These are phyloP conservation scores for Nycticebus coucang DNA, from an alignment of 2,113 vertebrate species.

Conservation along the genomic window DNA sequence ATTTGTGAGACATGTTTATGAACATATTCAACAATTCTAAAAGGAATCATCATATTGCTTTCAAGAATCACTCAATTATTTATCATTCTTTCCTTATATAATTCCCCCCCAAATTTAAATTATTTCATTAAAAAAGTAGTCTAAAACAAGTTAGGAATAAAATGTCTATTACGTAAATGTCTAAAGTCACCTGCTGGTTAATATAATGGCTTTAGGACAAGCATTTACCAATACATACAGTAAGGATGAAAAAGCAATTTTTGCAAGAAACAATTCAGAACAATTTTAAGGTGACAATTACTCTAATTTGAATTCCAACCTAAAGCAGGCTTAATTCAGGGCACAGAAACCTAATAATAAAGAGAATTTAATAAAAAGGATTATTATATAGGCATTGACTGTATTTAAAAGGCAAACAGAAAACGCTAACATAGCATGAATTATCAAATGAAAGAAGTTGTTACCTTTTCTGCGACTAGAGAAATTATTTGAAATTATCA, in stretches of 20 bases:
- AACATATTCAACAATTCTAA: neutral
- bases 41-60: neutral
- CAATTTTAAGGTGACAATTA: neutral
- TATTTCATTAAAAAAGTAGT: neutral
- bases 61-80: neutral
- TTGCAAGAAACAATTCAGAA: neutral
- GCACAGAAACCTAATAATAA: neutral
- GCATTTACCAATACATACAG: neutral
- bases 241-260: neutral
- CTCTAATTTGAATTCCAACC: neutral
- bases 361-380: neutral
- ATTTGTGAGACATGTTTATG: neutral
- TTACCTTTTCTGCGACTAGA: neutral
- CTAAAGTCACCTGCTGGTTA: neutral
- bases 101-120: neutral
- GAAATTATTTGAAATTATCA: neutral
- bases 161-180: neutral
- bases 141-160: neutral
- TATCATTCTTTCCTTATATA: neutral
- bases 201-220: neutral
- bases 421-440: neutral
- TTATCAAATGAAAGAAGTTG: neutral
- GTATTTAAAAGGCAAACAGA: neutral
- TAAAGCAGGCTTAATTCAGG: neutral
- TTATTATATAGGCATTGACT: neutral